Percentiles rank a stretch among this genome's conserved stretches.
Evolutionary conservation across 1,140 invertebrate genomes (phyloP).

Genomic region (Spodoptera frugiperda): DNA sequence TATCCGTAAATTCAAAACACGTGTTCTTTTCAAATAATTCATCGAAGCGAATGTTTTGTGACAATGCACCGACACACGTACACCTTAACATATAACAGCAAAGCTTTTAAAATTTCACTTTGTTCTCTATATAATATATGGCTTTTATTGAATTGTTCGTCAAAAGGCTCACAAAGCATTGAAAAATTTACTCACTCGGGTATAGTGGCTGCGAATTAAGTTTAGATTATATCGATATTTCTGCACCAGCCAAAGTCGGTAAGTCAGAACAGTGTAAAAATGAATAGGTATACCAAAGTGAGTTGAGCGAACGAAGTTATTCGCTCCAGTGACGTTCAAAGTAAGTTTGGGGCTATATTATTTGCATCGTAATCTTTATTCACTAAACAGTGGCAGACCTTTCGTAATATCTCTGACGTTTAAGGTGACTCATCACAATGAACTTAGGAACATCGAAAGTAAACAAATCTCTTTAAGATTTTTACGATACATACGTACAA

Average conservation of each 20-base stretch:
- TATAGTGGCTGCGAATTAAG: conserved; percentile 6
- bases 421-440: conserved; percentile 37
- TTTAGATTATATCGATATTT: conserved; percentile 32
- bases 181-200: neutral
- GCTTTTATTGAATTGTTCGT: conserved; percentile 36
- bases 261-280: conserved; percentile 28
- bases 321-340: conserved; percentile 18
- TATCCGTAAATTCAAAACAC: conserved; percentile 19
- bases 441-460: conserved; percentile 53
- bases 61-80: neutral
- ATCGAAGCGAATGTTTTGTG: conserved; percentile 10
- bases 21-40: conserved; percentile 4
- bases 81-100: neutral
- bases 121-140: neutral
- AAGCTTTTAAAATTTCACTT: conserved; percentile 18
- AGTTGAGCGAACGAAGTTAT: conserved; percentile 23
- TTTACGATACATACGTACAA: conserved; percentile 59
- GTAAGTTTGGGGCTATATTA: conserved; percentile 28
- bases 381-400: conserved; percentile 34
- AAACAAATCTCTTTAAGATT: conserved; percentile 61
- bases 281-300: conserved; percentile 26
- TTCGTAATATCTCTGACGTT: conserved; percentile 29
- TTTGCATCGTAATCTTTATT: conserved; percentile 44
- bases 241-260: conserved; percentile 18
- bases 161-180: neutral